Conservation (phyloP, 2,113 vertebrate species). For the Silurus meridionalis region DNA sequence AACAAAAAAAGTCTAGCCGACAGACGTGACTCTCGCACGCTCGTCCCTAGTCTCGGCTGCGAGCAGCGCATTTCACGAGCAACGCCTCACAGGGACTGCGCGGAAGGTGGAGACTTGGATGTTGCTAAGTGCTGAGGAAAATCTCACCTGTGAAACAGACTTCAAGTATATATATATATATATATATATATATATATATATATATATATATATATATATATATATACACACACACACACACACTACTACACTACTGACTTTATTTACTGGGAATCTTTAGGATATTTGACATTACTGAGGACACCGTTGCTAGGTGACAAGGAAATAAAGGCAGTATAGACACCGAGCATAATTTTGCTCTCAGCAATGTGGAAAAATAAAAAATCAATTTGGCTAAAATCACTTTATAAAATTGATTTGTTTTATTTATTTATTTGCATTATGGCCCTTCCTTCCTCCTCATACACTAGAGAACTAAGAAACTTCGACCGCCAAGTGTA, state of each 20-base stretch:
- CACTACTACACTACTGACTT: neutral
- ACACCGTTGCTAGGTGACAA: conserved; percentile 1
- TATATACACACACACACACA: too few relatives aligned
- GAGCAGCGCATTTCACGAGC: neutral
- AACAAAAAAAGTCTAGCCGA: neutral
- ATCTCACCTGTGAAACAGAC: neutral
- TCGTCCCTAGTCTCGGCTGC: conserved; percentile 4
- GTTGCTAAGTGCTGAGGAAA: conserved; percentile 22
- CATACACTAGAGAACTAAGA: too few relatives aligned
- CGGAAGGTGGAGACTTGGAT: neutral
- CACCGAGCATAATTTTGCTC: neutral
- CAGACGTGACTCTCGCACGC: conserved; percentile 30
- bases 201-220: too few relatives aligned
- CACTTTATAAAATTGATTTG: too few relatives aligned
- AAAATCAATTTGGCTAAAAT: too few relatives aligned
- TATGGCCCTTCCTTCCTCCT: too few relatives aligned
- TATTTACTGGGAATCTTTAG: neutral
- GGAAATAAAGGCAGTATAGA: neutral
- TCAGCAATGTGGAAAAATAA: too few relatives aligned
- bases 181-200: too few relatives aligned
- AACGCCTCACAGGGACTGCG: conserved; percentile 12
- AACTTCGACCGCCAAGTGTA: too few relatives aligned
- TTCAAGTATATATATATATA: neutral
- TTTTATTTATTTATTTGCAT: too few relatives aligned
- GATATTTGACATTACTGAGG: neutral